Evolutionary conservation across 2,888 invertebrate species (phyloP).

Genomic region (Tridacna gigas): DNA sequence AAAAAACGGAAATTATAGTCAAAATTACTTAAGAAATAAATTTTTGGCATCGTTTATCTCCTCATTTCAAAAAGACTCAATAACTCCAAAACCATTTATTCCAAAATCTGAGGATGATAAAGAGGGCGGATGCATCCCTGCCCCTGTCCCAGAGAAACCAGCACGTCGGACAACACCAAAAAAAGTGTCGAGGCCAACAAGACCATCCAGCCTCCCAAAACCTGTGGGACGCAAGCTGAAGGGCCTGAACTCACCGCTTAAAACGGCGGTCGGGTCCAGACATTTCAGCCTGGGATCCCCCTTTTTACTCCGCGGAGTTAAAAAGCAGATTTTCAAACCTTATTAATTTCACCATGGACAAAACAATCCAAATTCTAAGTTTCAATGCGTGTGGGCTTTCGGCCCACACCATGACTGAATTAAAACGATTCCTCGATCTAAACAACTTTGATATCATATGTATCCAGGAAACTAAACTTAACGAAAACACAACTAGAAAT

Average conservation of each 20-base stretch:
- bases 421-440: neutral
- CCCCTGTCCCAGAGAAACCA: neutral
- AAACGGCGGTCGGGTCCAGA: neutral
- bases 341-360: neutral
- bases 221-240: neutral
- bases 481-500: neutral
- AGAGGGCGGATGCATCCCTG: too few species aligned
- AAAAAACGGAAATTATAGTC: too few species aligned
- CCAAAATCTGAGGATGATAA: too few species aligned
- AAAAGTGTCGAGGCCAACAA: neutral
- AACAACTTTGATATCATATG: neutral
- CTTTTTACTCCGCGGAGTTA: neutral
- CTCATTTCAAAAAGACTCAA: too few species aligned
- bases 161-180: neutral
- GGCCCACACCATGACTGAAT: slow-evolving; percentile 1
- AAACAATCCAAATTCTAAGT: neutral
- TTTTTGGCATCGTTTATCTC: too few species aligned
- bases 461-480: slow-evolving; percentile 13
- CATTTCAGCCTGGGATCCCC: neutral
- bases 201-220: neutral
- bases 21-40: too few species aligned
- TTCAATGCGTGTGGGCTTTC: slow-evolving; percentile 13
- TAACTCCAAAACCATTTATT: too few species aligned
- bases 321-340: neutral
- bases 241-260: neutral